Base-by-base conservation (phyloP, 2,797 vertebrate genomes). In the Mareca penelope region DNA sequence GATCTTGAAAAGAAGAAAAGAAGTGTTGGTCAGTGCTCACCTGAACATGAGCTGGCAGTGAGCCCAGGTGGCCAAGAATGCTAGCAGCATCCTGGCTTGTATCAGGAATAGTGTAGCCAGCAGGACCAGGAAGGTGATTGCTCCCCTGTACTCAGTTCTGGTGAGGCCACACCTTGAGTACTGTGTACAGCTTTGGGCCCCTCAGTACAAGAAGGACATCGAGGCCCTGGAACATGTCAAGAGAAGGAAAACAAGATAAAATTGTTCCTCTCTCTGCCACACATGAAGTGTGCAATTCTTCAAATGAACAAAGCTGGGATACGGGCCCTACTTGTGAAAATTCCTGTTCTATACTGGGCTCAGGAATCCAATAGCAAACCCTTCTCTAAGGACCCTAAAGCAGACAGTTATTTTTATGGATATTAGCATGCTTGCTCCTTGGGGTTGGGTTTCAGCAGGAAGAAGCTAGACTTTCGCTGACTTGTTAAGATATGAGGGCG, bases 381-480 rank as follows among this genome's bases (percentile, higher is more conserved):
- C 31, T 77, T 94, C 85, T 85, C 53, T 8, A 61, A 93, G 86
- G 94, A 97, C 87, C 85, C 82, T 68, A 75, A 14, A 44, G 75
- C 94, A 93, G 88, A 88, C 29, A 94, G 92, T 93, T 98, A 97
- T 97, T 97, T 98, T 97, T 97, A 97, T 56, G 29, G 80, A 82
- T 13, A 52, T 85, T 94, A 94, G 92, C 96, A 92, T 92, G 92
- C 80, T 83, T 83, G 70, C 80, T 97, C 64, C 52, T 73, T 67
- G 88, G 96, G 93, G 93, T 97, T 95, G 57, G 82, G 81, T 98
- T 97, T 97, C 97, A 90, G 70, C 78, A 78, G 44, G 81, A 93
- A 96, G 95, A 96, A 97, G 97, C 85, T 97, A 95, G 80, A 92
- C 94, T 98, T 98, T 97, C 90, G 40, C 97, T 98, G 98, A 97